Base-by-base conservation (phyloP, 2,113 vertebrate species). In the Andinoacara biseriatus region DNA sequence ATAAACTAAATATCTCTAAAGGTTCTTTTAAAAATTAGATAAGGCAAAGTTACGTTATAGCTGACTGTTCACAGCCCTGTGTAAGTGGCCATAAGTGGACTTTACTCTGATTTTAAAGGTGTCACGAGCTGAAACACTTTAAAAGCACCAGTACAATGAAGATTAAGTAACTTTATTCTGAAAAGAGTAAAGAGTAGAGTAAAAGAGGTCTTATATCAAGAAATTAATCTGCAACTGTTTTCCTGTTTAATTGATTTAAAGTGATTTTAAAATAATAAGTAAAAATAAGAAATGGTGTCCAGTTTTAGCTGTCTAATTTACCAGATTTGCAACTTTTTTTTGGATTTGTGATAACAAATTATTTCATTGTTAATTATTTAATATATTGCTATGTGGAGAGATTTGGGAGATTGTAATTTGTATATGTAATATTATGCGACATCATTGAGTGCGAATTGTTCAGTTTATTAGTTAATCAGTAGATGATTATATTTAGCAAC, bases 151-250 rank as follows among this genome's bases (percentile, higher is more conserved):
- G 10, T 69, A 52, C 29, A 20, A 69, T 52, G 29, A 69, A 69
- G 29, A 43, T 52, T 69, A 31, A 52, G 43, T 52, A 69, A 69
- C 65, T 5, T 46, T 14, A 46, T 1, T 46, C 43, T 46, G 43
- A 46, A 46, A 14, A 46, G 43, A 5, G 17, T 10, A 69, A 69
- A 29, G 10, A 24, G 10, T 10, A 43, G 10, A 26, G 26, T 26
- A 3, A 7, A 24, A 49, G 1, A 0, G 10, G 9, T 67, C 0
- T 67, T 11, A 49, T 17, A 29, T 67, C 26, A 49, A 18, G 17
- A 67, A 46, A 29, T 0, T 2, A 46, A 0, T 67, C 38, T 24
- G 38, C 22, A 67, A 10, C 24, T 17, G 24, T 69, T n/a, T 49
- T 22, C 62, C 11, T 40, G 10, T 40, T 40, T 40, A 40, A 40